A percentile compares a stretch with the other conserved stretches of the same genome.
These are phyloP conservation scores for Prionailurus viverrinus DNA, from an alignment of 2,113 vertebrate species.

Conservation along the genomic window DNA sequence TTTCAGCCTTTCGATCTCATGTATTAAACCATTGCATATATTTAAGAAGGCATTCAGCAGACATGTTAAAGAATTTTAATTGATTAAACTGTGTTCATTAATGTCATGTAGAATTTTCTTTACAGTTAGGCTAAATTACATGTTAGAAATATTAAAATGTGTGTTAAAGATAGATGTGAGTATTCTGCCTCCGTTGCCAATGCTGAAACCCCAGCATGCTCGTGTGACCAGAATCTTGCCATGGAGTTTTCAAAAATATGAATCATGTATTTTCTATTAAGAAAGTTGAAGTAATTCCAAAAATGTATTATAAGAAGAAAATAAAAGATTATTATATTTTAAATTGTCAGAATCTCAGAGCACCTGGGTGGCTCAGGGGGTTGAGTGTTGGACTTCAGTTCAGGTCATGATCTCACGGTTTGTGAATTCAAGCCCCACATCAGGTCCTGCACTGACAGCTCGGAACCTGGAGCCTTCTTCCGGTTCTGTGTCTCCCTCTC, in stretches of 20 bases:
- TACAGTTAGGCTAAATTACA: slow-evolving; percentile 8
- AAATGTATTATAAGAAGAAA: background rate
- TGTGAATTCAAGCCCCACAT: too few species aligned
- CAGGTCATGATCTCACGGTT: too few species aligned
- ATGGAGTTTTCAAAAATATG: slow-evolving; percentile 8
- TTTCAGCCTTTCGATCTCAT: slow-evolving; percentile 48
- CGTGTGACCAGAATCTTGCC: background rate
- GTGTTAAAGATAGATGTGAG: background rate
- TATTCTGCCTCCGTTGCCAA: background rate
- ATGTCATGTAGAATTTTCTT: background rate
- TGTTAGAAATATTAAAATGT: slow-evolving; percentile 31
- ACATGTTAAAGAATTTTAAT: slow-evolving; percentile 52
- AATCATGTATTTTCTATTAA: background rate
- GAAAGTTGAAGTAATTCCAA: slow-evolving; percentile 11
- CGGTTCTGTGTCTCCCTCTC: too few species aligned
- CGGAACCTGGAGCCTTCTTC: too few species aligned
- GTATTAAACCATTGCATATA: slow-evolving; percentile 43
- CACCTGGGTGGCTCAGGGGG: too few species aligned
- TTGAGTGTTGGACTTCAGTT: too few species aligned
- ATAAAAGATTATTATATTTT: background rate
- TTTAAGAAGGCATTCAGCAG: background rate
- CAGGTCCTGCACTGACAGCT: too few species aligned
- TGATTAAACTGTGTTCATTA: slow-evolving; percentile 57
- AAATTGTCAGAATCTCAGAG: background rate
- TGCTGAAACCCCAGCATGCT: background rate